A percentile compares a stretch with the other conserved stretches of the same genome.
These are phyloP conservation scores for Glyphotaelius pellucidus DNA, from an alignment of 2,888 invertebrate species.

Conservation along the genomic window DNA sequence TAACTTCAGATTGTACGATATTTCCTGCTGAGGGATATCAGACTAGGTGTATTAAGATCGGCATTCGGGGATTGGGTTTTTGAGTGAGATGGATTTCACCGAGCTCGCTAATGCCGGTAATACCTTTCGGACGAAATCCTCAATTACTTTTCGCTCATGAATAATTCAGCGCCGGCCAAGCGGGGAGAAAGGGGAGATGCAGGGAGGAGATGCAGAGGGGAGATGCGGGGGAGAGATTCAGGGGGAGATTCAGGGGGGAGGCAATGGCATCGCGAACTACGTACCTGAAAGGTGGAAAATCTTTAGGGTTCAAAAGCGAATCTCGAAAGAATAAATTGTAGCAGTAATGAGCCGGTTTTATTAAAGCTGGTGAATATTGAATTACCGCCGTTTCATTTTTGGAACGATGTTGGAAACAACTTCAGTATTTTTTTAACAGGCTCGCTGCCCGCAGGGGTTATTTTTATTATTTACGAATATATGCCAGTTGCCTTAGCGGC, in stretches of 20 bases:
- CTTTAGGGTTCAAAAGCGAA: constrained; percentile 3
- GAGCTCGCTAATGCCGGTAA: not conserved
- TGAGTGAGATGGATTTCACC: constrained; percentile 34
- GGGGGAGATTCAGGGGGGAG: not conserved
- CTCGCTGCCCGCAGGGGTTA: not conserved
- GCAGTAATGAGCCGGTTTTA: constrained; percentile 2
- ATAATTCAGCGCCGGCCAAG: constrained; percentile 16
- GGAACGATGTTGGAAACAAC: not conserved
- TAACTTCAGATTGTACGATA: not conserved
- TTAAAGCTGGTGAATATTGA: constrained; percentile 2
- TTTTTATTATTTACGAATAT: not conserved
- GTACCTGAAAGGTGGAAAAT: constrained; percentile 12
- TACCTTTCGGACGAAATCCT: constrained; percentile 30
- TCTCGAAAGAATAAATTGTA: not conserved
- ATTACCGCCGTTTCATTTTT: not conserved
- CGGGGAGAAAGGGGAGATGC: not conserved
- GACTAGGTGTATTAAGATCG: not conserved
- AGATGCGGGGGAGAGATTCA: not conserved
- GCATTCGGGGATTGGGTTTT: not conserved
- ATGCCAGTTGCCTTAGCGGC: not conserved
- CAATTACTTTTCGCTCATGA: constrained; percentile 37
- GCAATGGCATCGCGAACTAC: constrained; percentile 7
- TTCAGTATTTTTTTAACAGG: not conserved
- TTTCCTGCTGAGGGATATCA: not conserved
- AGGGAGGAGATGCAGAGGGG: not conserved